Percentiles rank a stretch among this genome's conserved stretches.
phyloP scores from a whole-genome alignment of 2,888 invertebrate genomes.

The Patella ulyssiponensis region DNA sequence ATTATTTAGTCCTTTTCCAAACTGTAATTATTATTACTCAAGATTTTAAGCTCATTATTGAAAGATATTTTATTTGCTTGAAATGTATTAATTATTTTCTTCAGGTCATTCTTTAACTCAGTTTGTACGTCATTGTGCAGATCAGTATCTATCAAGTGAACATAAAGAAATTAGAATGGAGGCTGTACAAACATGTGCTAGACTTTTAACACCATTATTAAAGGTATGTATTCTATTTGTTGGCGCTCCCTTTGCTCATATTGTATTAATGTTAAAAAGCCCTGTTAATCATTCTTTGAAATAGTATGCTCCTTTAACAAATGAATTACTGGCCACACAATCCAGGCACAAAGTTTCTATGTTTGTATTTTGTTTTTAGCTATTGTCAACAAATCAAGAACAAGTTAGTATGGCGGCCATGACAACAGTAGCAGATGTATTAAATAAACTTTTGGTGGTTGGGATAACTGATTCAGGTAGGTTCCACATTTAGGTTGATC shows the following conservation, averaged over 20 bases:
- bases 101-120: slow-evolving; percentile 87
- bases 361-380: slow-evolving; percentile 40
- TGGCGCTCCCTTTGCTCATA: no score
- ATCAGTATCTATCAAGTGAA: slow-evolving; percentile 91
- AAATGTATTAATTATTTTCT: not conserved
- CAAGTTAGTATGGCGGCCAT: slow-evolving; percentile 82
- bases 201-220: slow-evolving; percentile 87
- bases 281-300: no score
- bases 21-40: no score
- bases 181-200: slow-evolving; percentile 94
- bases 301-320: no score
- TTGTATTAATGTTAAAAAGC: no score
- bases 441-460: slow-evolving; percentile 90
- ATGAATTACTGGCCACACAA: no score
- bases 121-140: slow-evolving; percentile 93
- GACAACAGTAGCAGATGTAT: slow-evolving; percentile 89
- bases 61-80: no score
- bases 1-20: no score
- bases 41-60: no score
- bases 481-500: not conserved
- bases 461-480: slow-evolving; percentile 91
- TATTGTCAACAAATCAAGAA: slow-evolving; percentile 59
- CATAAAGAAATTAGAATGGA: slow-evolving; percentile 92
- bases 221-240: slow-evolving; percentile 65
- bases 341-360: no score